phyloP scores from a whole-genome alignment of 2,797 vertebrate genomes.

The Brotula barbata region DNA sequence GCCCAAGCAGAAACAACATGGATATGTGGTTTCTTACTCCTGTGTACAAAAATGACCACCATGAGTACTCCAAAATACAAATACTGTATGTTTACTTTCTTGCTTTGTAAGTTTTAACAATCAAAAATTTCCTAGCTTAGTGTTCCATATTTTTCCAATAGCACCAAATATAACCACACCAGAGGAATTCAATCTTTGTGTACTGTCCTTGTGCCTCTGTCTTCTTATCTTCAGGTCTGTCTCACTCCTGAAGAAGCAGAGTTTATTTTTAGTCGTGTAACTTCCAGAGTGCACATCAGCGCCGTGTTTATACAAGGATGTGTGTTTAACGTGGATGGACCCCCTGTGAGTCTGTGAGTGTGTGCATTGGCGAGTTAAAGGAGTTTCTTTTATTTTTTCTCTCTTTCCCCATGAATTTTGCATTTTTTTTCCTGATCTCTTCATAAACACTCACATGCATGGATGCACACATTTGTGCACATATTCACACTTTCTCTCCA shows the following conservation, averaged over 20 bases:
- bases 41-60: too few relatives aligned
- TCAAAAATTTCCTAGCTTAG: too few relatives aligned
- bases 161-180: too few relatives aligned
- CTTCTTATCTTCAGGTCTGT: constrained; percentile 54
- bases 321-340: constrained; percentile 32
- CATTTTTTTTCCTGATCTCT: constrained; percentile 40
- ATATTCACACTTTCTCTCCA: constrained; percentile 27
- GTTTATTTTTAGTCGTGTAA: constrained; percentile 68
- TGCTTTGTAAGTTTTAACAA: too few relatives aligned
- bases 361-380: constrained; percentile 7
- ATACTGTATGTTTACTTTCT: too few relatives aligned
- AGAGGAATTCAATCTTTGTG: background rate
- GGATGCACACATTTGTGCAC: constrained; percentile 37
- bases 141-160: too few relatives aligned
- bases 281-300: constrained; percentile 58
- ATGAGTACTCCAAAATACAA: too few relatives aligned
- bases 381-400: constrained; percentile 40
- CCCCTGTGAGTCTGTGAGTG: constrained; percentile 5
- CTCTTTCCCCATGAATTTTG: constrained; percentile 55
- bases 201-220: constrained; percentile 37
- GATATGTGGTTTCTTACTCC: too few relatives aligned
- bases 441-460: constrained; percentile 47
- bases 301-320: constrained; percentile 59
- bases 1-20: too few relatives aligned
- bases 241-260: constrained; percentile 55